Percentiles rank a stretch among this genome's conserved stretches.
phyloP scores from a whole-genome alignment of 2,797 vertebrate genomes.

The Brachyalestes nurse region DNA sequence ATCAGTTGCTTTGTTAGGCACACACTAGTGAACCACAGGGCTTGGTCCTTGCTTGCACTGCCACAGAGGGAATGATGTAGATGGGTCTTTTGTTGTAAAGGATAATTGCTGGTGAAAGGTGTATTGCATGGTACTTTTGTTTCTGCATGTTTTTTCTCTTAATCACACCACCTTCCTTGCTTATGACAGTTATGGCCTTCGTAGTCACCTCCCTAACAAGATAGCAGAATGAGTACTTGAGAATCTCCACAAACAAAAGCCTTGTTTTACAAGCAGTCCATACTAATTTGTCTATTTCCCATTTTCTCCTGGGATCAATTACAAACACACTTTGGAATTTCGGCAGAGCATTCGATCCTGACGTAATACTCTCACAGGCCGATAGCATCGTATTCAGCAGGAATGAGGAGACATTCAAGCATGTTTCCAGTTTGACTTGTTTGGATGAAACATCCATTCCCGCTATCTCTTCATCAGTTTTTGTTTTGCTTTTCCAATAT shows the following conservation, averaged over 20 bases:
- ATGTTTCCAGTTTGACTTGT: slow-evolving; percentile 75
- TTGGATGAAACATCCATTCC: slow-evolving; percentile 69
- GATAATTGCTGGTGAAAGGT: neutral
- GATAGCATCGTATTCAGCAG: slow-evolving; percentile 68
- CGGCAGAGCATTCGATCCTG: slow-evolving; percentile 46
- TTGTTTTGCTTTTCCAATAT: slow-evolving; percentile 71
- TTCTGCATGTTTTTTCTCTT: neutral
- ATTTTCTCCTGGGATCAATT: slow-evolving; percentile 43
- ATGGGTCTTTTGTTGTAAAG: neutral
- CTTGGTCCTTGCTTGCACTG: neutral
- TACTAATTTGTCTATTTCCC: slow-evolving; percentile 46
- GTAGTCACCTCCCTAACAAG: slow-evolving; percentile 15
- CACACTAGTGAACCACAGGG: slow-evolving; percentile 8
- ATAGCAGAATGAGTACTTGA: slow-evolving; percentile 6
- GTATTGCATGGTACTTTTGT: neutral
- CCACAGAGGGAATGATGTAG: neutral
- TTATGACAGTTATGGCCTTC: neutral
- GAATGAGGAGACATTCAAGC: slow-evolving; percentile 62
- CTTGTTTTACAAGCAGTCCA: slow-evolving; percentile 12
- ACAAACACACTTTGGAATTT: slow-evolving; percentile 59
- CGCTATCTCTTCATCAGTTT: slow-evolving; percentile 70
- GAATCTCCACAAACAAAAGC: slow-evolving; percentile 10
- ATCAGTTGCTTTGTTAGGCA: slow-evolving; percentile 12
- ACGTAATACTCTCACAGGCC: slow-evolving; percentile 50
- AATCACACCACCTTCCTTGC: neutral